Percentiles rank a stretch among this genome's conserved stretches.
These are phyloP conservation scores for Pristionchus arcanus DNA, from an alignment of 2,888 invertebrate genomes.

Conservation along the genomic window DNA sequence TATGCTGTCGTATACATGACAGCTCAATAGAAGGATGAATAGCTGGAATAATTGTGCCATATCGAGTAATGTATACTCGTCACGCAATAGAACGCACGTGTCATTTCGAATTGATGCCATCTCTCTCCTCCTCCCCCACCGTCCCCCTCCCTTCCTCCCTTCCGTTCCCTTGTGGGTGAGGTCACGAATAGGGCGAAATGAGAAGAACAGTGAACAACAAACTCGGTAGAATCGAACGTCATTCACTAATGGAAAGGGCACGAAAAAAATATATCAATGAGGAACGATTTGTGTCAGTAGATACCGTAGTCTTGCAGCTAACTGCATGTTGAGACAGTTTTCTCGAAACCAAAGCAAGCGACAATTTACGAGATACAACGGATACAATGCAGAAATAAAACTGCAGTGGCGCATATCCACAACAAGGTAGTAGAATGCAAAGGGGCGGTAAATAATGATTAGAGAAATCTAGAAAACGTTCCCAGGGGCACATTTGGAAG, in stretches of 20 bases:
- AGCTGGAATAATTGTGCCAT: neutral
- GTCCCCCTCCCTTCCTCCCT: neutral
- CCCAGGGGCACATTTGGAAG: neutral
- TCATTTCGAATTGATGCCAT: constrained; percentile 16
- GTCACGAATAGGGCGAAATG: constrained; percentile 11
- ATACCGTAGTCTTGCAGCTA: neutral
- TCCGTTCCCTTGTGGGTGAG: neutral
- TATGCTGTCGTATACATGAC: neutral
- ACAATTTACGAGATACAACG: neutral
- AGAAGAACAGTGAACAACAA: constrained; percentile 11
- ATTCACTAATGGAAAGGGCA: neutral
- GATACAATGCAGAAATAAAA: neutral
- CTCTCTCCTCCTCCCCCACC: neutral
- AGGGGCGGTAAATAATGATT: no score
- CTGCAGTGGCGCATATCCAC: neutral
- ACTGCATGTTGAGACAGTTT: neutral
- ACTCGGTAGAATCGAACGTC: neutral
- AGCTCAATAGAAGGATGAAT: neutral
- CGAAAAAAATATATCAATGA: neutral
- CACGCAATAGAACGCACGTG: neutral
- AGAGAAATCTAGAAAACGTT: no score
- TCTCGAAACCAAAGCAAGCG: neutral
- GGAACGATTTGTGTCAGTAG: neutral
- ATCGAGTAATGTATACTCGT: neutral
- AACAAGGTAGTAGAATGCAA: no score